Evolutionary conservation across 2,797 vertebrate genomes (phyloP).

Genomic region (Etheostoma nigrum): DNA sequence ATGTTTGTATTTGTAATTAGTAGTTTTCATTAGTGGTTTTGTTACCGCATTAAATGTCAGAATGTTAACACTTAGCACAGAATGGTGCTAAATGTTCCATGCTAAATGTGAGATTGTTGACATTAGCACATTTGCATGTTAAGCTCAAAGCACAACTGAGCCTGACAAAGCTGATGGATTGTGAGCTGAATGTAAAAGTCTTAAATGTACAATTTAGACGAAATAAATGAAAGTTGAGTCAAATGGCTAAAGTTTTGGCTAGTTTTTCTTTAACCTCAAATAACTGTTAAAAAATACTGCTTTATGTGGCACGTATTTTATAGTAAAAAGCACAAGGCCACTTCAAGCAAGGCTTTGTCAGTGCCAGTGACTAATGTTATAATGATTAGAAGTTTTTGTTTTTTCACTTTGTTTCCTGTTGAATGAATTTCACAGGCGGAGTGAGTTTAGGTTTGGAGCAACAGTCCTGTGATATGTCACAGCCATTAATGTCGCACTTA

Average conservation of each 20-base stretch:
- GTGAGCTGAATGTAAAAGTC: not conserved
- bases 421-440: not conserved
- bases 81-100: not conserved
- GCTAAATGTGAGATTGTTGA: not conserved
- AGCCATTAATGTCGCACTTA: slow-evolving; percentile 14
- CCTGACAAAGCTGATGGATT: not conserved
- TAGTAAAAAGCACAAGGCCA: not conserved
- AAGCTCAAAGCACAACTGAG: not conserved
- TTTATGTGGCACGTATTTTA: not conserved
- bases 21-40: not conserved
- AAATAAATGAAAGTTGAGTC: not conserved
- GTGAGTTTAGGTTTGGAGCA: not conserved
- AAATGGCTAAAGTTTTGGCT: not conserved
- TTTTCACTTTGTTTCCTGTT: not conserved
- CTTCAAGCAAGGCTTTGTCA: not conserved
- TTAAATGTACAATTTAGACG: not conserved
- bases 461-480: slow-evolving; percentile 10
- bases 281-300: slow-evolving; percentile 1
- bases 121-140: not conserved
- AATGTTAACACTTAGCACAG: not conserved
- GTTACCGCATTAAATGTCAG: too few relatives aligned
- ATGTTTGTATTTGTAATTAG: not conserved
- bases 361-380: not conserved
- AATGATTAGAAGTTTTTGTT: not conserved
- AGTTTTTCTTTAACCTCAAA: not conserved